Conservation (phyloP, 1,140 invertebrate genomes). For the Bombus haemorrhoidalis region DNA sequence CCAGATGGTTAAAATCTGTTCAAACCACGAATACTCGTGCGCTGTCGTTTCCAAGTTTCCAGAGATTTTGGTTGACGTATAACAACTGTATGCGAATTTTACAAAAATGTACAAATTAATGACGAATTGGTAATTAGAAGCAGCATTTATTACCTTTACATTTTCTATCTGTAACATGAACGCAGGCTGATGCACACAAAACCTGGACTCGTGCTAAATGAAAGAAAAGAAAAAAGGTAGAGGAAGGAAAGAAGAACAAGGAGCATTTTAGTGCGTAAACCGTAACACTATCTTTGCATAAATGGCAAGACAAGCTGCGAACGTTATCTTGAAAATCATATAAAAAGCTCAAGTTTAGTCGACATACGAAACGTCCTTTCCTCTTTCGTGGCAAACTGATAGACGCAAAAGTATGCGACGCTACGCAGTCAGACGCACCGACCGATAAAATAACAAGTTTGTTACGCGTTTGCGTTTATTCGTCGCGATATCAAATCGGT, state of each 20-base stretch:
- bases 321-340: constrained; percentile 66
- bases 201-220: neutral
- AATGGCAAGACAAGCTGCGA: constrained; percentile 60
- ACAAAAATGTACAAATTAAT: neutral
- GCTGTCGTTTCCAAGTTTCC: neutral
- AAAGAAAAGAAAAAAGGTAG: neutral
- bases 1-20: neutral
- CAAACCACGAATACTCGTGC: neutral
- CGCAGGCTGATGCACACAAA: neutral
- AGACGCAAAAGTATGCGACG: constrained; percentile 26
- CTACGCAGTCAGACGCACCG: constrained; percentile 23
- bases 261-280: neutral
- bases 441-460: constrained; percentile 29
- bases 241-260: neutral
- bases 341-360: constrained; percentile 65
- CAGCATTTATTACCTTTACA: neutral
- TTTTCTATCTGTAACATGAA: neutral
- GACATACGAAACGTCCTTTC: constrained; percentile 74
- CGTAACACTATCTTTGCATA: constrained; percentile 21
- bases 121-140: neutral
- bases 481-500: neutral
- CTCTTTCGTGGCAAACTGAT: constrained; percentile 59
- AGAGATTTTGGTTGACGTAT: neutral
- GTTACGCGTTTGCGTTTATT: neutral
- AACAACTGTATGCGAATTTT: neutral